These are phyloP conservation scores for Drosophila paramelanica DNA, from an alignment of 2,888 invertebrate species.

Conservation along the genomic window DNA sequence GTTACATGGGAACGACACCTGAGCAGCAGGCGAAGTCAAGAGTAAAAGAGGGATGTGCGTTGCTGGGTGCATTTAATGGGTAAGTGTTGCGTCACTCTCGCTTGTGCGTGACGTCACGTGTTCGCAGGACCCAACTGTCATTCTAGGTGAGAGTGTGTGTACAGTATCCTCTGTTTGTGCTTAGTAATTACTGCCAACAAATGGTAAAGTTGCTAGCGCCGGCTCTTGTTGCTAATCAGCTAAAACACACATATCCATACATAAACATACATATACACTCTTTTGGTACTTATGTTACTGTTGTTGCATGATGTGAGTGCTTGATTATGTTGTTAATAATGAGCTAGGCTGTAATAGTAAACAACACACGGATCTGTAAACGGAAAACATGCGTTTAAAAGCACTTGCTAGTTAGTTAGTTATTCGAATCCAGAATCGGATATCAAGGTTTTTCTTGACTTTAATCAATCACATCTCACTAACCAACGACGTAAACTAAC, in stretches of 20 bases:
- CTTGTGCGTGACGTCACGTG: constrained; percentile 75
- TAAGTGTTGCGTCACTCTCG: constrained; percentile 74
- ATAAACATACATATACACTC: constrained; percentile 22
- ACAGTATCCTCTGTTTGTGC: constrained; percentile 27
- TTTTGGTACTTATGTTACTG: constrained; percentile 24
- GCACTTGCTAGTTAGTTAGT: background rate
- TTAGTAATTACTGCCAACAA: constrained; percentile 74
- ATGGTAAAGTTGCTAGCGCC: constrained; percentile 51
- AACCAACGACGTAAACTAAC: no score
- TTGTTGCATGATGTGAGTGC: constrained; percentile 45
- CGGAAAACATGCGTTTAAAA: constrained; percentile 10
- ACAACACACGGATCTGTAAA: constrained; percentile 17
- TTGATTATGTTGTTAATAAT: constrained; percentile 76
- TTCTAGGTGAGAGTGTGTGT: constrained; percentile 7
- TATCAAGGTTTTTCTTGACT: no score
- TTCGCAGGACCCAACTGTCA: constrained; percentile 19
- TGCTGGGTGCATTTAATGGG: constrained; percentile 73
- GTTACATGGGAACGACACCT: constrained; percentile 70
- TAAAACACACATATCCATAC: constrained; percentile 25
- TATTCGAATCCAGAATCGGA: no score
- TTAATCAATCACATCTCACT: no score
- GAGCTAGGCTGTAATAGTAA: constrained; percentile 45
- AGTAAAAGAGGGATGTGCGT: constrained; percentile 10
- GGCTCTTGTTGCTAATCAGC: constrained; percentile 65
- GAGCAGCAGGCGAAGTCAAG: constrained; percentile 19